phyloP scores from a whole-genome alignment of 2,113 vertebrate species.

The Chionis minor region DNA sequence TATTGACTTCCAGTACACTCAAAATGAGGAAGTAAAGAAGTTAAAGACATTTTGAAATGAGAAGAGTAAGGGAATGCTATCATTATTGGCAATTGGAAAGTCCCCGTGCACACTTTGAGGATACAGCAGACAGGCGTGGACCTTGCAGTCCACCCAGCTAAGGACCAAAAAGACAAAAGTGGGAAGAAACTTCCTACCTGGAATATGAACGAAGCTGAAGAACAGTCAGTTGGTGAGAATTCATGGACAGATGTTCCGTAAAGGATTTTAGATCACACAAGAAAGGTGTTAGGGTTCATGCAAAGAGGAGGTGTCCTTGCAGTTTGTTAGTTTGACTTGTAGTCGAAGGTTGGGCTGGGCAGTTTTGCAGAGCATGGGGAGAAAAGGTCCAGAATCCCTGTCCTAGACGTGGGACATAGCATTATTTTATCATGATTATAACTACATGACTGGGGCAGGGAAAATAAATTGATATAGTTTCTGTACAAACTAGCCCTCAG shows the following conservation, averaged over 20 bases:
- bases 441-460: neutral
- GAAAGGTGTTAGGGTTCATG: neutral
- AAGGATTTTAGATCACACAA: neutral
- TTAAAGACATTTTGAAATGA: neutral
- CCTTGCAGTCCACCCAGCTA: neutral
- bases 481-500: neutral
- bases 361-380: neutral
- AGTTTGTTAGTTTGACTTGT: neutral
- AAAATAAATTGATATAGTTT: neutral
- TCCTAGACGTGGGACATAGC: neutral
- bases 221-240: neutral
- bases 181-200: neutral
- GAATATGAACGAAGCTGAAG: neutral
- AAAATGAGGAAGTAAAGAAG: neutral
- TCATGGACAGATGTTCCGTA: neutral
- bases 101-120: neutral
- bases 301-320: neutral
- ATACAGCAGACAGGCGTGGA: fast-evolving
- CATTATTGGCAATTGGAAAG: neutral
- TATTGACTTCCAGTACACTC: neutral
- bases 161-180: neutral
- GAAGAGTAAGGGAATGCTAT: neutral
- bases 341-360: neutral
- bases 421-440: neutral
- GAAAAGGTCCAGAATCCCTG: neutral